phyloP scores from a whole-genome alignment of 37 sponge, comb jelly and placozoan species.

The Theonella swinhoei region DNA sequence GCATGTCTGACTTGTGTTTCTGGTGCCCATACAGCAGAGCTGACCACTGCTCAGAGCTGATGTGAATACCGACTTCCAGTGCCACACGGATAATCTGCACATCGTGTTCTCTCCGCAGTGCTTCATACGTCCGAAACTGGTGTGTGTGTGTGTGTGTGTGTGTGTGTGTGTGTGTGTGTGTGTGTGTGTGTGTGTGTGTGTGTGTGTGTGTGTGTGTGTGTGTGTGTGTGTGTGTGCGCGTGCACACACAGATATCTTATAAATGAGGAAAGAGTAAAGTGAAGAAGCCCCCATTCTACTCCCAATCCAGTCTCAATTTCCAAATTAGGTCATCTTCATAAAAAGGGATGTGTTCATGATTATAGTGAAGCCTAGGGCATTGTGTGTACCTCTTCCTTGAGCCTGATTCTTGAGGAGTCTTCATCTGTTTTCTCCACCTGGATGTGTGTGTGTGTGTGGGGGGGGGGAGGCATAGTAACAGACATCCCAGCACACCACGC shows the following conservation, averaged over 20 bases:
- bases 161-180: slow-evolving; percentile 5
- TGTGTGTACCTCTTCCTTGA: slow-evolving; percentile 89
- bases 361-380: too few species aligned
- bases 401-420: slow-evolving; percentile 91
- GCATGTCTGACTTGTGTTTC: slow-evolving; percentile 94
- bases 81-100: slow-evolving; percentile 94
- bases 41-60: slow-evolving; percentile 95
- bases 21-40: slow-evolving; percentile 86
- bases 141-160: background rate
- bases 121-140: slow-evolving; percentile 86
- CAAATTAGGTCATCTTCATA: too few species aligned
- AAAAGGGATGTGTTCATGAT: too few species aligned
- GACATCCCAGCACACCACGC: too few species aligned
- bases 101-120: slow-evolving; percentile 91
- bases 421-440: slow-evolving; percentile 96
- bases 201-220: background rate
- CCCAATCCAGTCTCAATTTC: background rate
- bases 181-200: slow-evolving; percentile 1
- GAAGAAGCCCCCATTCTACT: background rate
- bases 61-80: slow-evolving; percentile 91
- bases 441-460: too few species aligned
- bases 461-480: too few species aligned
- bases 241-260: too few species aligned
- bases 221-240: too few species aligned
- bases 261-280: too few species aligned